Conservation (phyloP, 2,888 invertebrate species). For the Calameuta idolon region DNA sequence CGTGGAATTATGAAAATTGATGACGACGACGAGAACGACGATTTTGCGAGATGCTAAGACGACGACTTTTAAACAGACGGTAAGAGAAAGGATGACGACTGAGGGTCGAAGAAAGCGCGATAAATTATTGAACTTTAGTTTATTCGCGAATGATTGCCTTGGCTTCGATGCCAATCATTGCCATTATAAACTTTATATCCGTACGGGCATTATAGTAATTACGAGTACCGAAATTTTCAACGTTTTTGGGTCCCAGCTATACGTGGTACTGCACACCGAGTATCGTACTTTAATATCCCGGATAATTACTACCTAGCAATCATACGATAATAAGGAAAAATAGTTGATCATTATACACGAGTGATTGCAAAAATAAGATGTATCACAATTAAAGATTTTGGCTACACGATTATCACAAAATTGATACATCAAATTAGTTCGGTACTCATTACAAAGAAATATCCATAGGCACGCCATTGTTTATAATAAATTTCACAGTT, state of each 20-base stretch:
- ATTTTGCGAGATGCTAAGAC: not conserved
- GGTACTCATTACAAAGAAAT: not conserved
- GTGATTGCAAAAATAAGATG: not conserved
- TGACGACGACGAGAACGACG: not conserved
- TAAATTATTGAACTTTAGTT: not conserved
- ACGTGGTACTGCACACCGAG: not conserved
- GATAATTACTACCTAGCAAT: not conserved
- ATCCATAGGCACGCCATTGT: not conserved
- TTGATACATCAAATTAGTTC: not conserved
- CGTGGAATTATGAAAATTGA: not conserved
- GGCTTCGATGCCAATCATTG: not conserved
- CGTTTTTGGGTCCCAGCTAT: not conserved
- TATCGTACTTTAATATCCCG: not conserved
- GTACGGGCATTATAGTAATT: not conserved
- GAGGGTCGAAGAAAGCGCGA: not conserved
- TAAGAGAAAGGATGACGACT: not conserved
- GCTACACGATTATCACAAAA: not conserved
- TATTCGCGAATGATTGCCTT: not conserved
- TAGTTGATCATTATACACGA: not conserved
- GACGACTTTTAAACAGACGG: not conserved
- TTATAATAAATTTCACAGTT: no score
- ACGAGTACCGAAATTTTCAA: not conserved
- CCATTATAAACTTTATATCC: not conserved
- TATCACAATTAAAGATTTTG: no score
- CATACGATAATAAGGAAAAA: not conserved